Evolutionary conservation across 2,113 vertebrate genomes (phyloP).

Genomic region (Macrotis lagotis): DNA sequence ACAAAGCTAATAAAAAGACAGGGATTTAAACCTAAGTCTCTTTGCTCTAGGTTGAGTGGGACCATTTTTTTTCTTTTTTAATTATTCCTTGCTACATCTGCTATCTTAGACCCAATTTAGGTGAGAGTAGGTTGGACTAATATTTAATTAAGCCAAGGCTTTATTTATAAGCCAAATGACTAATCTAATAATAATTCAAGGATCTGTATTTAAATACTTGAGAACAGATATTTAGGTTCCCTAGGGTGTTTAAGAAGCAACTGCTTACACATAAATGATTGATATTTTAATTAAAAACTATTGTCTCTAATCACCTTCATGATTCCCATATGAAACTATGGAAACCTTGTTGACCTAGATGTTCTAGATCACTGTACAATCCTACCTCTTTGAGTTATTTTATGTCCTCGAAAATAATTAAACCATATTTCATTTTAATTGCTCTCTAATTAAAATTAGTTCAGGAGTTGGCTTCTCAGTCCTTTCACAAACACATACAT

Average conservation of each 20-base stretch:
- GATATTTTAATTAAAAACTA: conserved; percentile 21
- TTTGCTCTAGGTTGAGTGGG: neutral
- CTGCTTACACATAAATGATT: conserved; percentile 5
- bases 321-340: neutral
- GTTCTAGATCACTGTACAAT: neutral
- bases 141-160: neutral
- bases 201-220: neutral
- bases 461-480: neutral
- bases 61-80: neutral
- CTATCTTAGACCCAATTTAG: neutral
- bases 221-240: neutral
- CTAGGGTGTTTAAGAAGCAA: neutral
- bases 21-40: neutral
- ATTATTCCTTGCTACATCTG: neutral
- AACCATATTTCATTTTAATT: conserved; percentile 9
- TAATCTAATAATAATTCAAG: neutral
- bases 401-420: conserved; percentile 52
- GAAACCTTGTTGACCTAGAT: conserved; percentile 33
- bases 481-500: neutral
- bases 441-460: conserved; percentile 10
- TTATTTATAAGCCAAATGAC: neutral
- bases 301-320: conserved; percentile 21
- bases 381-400: neutral
- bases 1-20: neutral
- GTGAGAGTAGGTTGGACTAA: neutral